Evolutionary conservation across 2,113 vertebrate genomes (phyloP), one percentile per base, ranked within the genome.

Genomic region (Equus quagga): DNA sequence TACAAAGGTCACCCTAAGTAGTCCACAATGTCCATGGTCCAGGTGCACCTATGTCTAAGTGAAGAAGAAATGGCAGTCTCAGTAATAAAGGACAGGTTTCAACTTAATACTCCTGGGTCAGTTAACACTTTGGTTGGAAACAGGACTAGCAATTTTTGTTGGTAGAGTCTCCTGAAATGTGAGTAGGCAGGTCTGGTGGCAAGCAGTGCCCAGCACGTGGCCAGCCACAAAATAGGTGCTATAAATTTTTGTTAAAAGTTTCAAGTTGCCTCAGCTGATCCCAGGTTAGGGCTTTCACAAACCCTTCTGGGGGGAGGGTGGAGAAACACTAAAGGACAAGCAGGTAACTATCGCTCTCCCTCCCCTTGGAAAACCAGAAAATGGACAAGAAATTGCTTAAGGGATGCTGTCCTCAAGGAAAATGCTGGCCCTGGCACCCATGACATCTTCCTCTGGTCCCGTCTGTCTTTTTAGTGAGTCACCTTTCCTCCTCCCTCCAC

Each of bases 181-280:
- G 12, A 80, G 49, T n/a, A 19, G 76, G 21, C 64, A 85, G 88
- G 46, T 73, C 70, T 44, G 36, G 88, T 41, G 49, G 76, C 56
- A 89, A 14, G 8, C 8, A 5, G 79, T 72, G 33, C 60, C 89
- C 3, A 6, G 33, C 62, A 23, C 31, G 36, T 76, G 33, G 49
- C 44, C 41, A 5, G 87, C 36, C 62, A 96, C 60, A 91, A 31
- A 69, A 31, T 44, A 78, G 87, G 60, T 49, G 23, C 58, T 92
- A 85, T 81, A 94, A 85, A 97, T 91, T 95, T 82, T 89, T 86
- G 90, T 86, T 91, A 56, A 46, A 83, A 49, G 70, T 82, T 80
- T 95, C 88, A 96, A 56, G 46, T 62, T 86, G 64, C 86, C n/a
- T 51, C 28, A 54, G 81, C 31, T 69, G 41, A 44, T 84, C 33